Evolutionary conservation across 2,113 vertebrate species (phyloP), one percentile per base, ranked within the genome.

Genomic region (Lepidothrix coronata): DNA sequence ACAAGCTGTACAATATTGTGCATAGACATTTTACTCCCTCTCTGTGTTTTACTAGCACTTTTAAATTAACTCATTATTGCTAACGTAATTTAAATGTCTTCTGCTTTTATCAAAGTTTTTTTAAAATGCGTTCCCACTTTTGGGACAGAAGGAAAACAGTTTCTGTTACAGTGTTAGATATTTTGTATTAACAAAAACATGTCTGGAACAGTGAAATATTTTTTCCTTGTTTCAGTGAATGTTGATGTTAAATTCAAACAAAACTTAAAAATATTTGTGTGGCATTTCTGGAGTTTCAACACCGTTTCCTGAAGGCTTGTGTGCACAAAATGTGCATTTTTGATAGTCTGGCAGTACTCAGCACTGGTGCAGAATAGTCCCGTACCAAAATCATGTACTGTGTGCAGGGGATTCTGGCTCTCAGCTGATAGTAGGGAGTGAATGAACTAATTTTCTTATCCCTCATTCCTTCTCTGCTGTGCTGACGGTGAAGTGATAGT

Each of bases 341-440:
- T 62, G 12, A 14, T 33, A 74, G 8, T 12, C 28, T 71, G 19
- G 8, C 14, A 51, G 21, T 65, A 78, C 48, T 49, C 2, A 1
- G 7, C 10, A 18, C 3, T 2, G 31, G 14, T 44, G 35, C 65
- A 41, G 46, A 77, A n/a, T 8, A 65, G 16, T 30, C 52, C 2
- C 7, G 3, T 51, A 65, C 6, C 52, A 74, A 58, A 63, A 19
- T 11, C 9, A 39, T 0, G 0, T 35, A 28, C 10, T 48, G 3
- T 37, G 30, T 43, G 11, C 4, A 23, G 21, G 44, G 8, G 10
- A 77, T 55, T 31, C 37, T 81, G 24, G 8, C 35, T 59, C 23
- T 82, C 73, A 63, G 16, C 10, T 75, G n/a, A 30, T 5, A 62
- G 22, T 30, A 22, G 54, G 9, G 23, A 46, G 24, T 12, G 6